These are phyloP conservation scores for Chrysogorgia sp. DNA, from an alignment of 92 coral and sea anemone genomes.

Conservation along the genomic window DNA sequence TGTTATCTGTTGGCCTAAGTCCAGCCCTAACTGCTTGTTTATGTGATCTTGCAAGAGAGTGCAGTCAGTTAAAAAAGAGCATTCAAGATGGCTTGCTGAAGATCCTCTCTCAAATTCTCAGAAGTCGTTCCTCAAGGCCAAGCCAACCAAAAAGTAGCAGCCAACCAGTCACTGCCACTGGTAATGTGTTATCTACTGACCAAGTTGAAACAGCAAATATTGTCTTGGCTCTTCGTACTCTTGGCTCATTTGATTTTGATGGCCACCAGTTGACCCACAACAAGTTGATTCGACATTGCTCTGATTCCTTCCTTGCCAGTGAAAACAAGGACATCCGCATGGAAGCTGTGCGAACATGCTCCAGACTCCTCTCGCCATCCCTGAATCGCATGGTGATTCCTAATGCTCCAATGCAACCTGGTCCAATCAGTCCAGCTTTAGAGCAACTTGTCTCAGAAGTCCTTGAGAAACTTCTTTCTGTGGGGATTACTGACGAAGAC, in stretches of 20 bases:
- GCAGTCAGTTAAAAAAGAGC: constrained; percentile 90
- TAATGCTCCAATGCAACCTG: constrained; percentile 81
- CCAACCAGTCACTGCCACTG: constrained; percentile 81
- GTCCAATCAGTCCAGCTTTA: constrained; percentile 86
- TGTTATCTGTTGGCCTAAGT: constrained; percentile 95
- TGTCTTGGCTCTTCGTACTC: constrained; percentile 87
- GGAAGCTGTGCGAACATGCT: constrained; percentile 99
- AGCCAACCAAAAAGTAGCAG: constrained; percentile 70
- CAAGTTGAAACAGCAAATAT: constrained; percentile 78
- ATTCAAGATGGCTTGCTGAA: constrained; percentile 96
- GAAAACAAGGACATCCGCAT: constrained; percentile 96
- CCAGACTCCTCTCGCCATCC: constrained; percentile 92
- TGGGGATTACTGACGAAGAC: constrained; percentile 98
- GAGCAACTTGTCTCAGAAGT: constrained; percentile 98
- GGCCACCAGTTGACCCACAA: constrained; percentile 87
- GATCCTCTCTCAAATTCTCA: constrained; percentile 90
- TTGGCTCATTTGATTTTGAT: constrained; percentile 98
- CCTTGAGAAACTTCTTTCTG: constrained; percentile 88
- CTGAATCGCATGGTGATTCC: constrained; percentile 96
- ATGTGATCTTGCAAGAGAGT: constrained; percentile 90
- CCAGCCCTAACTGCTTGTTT: constrained; percentile 99
- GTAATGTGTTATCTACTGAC: constrained; percentile 62
- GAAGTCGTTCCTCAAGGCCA: constrained; percentile 91
- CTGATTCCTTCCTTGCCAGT: constrained; percentile 96
- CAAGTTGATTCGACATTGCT: constrained; percentile 91